A percentile compares a stretch with the other conserved stretches of the same genome.
Conservation (phyloP, 2,888 invertebrate species). For the Portevinia maculata region DNA sequence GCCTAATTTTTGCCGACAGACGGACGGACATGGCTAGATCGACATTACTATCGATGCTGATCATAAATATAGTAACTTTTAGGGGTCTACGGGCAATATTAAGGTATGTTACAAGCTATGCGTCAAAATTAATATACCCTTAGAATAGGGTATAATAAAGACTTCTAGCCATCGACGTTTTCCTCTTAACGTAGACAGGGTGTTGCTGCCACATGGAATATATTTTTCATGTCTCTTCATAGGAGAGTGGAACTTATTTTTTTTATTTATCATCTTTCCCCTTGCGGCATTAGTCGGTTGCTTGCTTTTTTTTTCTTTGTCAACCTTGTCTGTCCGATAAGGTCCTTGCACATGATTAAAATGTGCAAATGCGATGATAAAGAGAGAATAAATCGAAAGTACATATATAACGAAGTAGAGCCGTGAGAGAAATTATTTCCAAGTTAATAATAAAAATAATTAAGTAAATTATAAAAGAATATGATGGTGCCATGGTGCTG, state of each 20-base stretch:
- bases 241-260: background rate
- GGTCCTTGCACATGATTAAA: conserved; percentile 49
- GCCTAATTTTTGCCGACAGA: no score
- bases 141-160: no score
- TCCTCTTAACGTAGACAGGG: conserved; percentile 62
- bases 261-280: background rate
- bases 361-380: conserved; percentile 53
- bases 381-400: conserved; percentile 46
- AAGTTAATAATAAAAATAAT: conserved; percentile 73
- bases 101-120: no score
- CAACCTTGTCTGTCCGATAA: conserved; percentile 30
- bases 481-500: conserved; percentile 59
- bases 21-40: no score
- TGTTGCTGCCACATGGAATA: conserved; percentile 38
- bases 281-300: background rate
- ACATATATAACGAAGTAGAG: conserved; percentile 61
- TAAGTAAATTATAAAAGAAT: conserved; percentile 61
- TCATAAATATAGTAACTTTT: no score
- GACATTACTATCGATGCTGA: no score
- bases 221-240: background rate
- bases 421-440: conserved; percentile 69
- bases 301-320: background rate
- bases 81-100: no score
- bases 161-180: conserved; percentile 51
- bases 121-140: no score